Evolutionary conservation across 2,113 vertebrate genomes (phyloP).

Genomic region (Malurus melanocephalus): DNA sequence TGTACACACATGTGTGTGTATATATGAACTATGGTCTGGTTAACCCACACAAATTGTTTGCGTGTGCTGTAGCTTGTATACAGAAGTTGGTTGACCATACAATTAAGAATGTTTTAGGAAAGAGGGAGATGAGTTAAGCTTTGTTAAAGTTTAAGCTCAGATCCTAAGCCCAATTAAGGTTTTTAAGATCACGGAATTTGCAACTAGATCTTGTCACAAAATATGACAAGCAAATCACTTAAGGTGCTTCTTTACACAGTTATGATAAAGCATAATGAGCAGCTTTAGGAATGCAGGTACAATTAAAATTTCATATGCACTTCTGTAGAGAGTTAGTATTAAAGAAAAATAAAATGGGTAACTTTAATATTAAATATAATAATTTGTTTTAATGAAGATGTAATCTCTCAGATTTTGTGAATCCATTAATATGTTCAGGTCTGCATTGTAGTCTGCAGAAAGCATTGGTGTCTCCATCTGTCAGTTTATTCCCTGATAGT

Average conservation of each 20-base stretch:
- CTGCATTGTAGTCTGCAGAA: not conserved
- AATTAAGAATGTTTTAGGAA: not conserved
- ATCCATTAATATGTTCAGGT: not conserved
- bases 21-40: not conserved
- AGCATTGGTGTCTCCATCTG: not conserved
- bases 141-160: not conserved
- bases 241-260: not conserved
- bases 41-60: not conserved
- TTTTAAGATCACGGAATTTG: not conserved
- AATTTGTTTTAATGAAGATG: not conserved
- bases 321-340: not conserved
- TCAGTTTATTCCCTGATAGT: not conserved
- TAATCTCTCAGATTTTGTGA: not conserved
- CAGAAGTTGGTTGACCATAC: not conserved
- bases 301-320: not conserved
- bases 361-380: not conserved
- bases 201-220: not conserved
- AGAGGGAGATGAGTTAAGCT: not conserved
- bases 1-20: not conserved
- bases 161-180: not conserved
- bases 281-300: not conserved
- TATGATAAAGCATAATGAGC: not conserved
- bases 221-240: not conserved
- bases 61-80: not conserved
- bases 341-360: not conserved